A percentile compares a stretch with the other conserved stretches of the same genome.
These are phyloP conservation scores for Epinotia brunnichana DNA, from an alignment of 2,888 invertebrate species.

Conservation along the genomic window DNA sequence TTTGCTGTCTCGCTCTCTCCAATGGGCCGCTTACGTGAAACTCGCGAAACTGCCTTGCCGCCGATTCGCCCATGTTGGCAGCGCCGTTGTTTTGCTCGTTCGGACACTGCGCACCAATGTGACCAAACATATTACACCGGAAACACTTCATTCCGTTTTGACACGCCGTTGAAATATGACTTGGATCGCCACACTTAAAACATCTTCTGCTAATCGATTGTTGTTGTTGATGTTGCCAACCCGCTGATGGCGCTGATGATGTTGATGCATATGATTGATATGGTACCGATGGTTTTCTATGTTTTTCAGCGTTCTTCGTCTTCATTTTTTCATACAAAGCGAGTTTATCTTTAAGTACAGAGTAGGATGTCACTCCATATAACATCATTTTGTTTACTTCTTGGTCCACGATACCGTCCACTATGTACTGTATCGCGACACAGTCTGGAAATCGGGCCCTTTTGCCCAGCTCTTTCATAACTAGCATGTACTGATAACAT, in stretches of 20 bases:
- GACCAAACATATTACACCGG: not conserved
- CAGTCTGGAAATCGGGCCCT: not conserved
- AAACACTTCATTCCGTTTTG: not conserved
- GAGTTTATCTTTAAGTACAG: not conserved
- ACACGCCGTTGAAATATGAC: not conserved
- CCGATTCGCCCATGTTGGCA: not conserved
- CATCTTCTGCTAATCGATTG: not conserved
- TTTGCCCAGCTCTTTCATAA: conserved; percentile 23
- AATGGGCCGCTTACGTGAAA: not conserved
- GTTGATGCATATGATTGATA: too few relatives aligned
- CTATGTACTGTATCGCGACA: not conserved
- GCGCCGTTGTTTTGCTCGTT: not conserved
- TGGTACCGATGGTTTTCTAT: not conserved
- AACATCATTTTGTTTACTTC: not conserved
- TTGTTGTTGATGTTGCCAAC: not conserved
- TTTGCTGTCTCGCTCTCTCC: not conserved
- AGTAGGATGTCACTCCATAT: not conserved
- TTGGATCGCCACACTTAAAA: not conserved
- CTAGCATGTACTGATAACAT: conserved; percentile 21
- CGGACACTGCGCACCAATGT: not conserved
- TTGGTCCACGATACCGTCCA: not conserved
- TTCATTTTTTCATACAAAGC: not conserved
- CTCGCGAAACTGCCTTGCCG: not conserved
- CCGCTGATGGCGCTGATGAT: not conserved
- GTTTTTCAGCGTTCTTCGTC: not conserved